Evolutionary conservation across 2,888 invertebrate genomes (phyloP), one percentile per base, ranked within the genome.

Genomic region (Myopa testacea): DNA sequence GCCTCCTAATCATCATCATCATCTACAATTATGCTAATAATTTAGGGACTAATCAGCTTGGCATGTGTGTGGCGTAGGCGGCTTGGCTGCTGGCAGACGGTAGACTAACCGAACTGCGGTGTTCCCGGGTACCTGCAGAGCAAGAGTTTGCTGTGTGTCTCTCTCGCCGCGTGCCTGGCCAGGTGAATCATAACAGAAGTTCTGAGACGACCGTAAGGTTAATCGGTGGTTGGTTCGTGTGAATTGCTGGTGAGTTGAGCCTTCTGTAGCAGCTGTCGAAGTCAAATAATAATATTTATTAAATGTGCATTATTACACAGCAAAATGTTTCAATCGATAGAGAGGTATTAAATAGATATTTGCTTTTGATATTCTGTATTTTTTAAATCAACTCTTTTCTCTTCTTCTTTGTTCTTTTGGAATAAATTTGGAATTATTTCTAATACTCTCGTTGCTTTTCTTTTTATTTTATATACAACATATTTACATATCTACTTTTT

Each of bases 11-110:
- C 37, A 71, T 34, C 71, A 71, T 34, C 71, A 58, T 58, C 34
- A 71, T 58, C 26, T 34, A 34, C 58, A 58, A 71, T 71, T 71
- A 69, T 80, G 81, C 84, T 80, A 83, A 85, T 85, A 80, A 82
- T 84, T 83, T 83, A 85, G 86, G 84, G 83, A 85, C 84, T 85
- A 84, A 86, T 85, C 85, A 84, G 45, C 45, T 45, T 6, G 10
- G 84, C 84, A 85, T 82, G 80, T 80, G 40, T 40, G 45, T 45
- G 45, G 10, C 4, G 45, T 6, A 45, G 45, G 45, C 45, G 45
- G 45, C 45, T 10, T 10, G 45, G 45, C 10, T 8, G 45, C 45
- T 10, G 45, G 45, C 10, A 45, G 45, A 45, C 45, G 7, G 45
- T 45, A 6, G 45, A 45, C 10, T 8, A 10, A 45, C 45, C 45